Conservation (phyloP, 2,797 vertebrate species). For the Aplochiton taeniatus region DNA sequence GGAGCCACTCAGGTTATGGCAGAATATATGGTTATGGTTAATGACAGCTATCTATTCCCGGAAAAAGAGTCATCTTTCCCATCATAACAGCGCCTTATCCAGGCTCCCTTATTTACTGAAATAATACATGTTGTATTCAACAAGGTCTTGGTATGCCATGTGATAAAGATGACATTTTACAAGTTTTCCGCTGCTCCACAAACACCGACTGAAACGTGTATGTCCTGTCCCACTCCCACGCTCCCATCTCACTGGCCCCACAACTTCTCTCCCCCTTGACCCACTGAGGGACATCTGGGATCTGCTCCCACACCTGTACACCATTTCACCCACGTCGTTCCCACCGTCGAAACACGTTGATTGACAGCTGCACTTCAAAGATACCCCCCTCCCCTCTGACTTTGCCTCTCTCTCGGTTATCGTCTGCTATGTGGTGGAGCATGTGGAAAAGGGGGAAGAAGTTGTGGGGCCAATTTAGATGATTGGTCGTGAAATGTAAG, state of each 20-base stretch:
- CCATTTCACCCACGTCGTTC: slow-evolving; percentile 71
- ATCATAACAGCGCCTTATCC: too few relatives aligned
- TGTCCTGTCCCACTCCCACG: slow-evolving; percentile 19
- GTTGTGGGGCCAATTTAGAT: slow-evolving; percentile 78
- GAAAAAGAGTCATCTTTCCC: too few relatives aligned
- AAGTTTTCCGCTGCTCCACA: slow-evolving; percentile 18
- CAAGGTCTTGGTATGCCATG: too few relatives aligned
- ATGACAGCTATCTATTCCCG: not conserved
- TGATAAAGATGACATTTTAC: too few relatives aligned
- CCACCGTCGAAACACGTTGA: slow-evolving; percentile 63
- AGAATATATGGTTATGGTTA: slow-evolving; percentile 47
- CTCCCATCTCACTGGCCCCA: slow-evolving; percentile 36
- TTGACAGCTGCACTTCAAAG: slow-evolving; percentile 81
- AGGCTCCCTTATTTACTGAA: too few relatives aligned
- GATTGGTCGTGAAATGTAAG: slow-evolving; percentile 81
- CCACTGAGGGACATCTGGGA: slow-evolving; percentile 61
- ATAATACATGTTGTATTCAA: too few relatives aligned
- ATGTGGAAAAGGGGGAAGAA: slow-evolving; percentile 22
- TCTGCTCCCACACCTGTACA: slow-evolving; percentile 75
- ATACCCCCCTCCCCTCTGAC: slow-evolving; percentile 31
- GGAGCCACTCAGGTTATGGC: slow-evolving; percentile 64
- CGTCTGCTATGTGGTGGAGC: slow-evolving; percentile 16
- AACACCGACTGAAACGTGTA: slow-evolving; percentile 31
- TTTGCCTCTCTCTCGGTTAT: slow-evolving; percentile 34
- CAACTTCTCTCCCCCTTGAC: slow-evolving; percentile 52